Conservation (phyloP, 2,797 vertebrate genomes). For the Protonibea diacanthus region DNA sequence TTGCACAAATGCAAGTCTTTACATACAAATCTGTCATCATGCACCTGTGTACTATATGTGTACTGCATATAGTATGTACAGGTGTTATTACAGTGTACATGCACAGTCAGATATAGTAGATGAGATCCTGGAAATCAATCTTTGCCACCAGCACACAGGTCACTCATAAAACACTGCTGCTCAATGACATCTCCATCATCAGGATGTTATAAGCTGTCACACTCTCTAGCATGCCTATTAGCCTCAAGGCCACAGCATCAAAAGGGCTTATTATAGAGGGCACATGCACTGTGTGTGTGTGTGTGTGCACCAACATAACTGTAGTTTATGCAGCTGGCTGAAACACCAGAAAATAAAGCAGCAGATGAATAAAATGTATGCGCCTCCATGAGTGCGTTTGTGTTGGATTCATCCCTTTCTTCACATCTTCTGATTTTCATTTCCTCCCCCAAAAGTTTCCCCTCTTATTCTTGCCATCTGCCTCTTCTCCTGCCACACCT, state of each 20-base stretch:
- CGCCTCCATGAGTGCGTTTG: conserved; percentile 13
- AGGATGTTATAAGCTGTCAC: conserved; percentile 81
- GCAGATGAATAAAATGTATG: conserved; percentile 37
- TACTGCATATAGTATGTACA: neutral
- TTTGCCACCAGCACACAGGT: conserved; percentile 57
- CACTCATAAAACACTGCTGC: conserved; percentile 72
- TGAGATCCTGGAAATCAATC: conserved; percentile 47
- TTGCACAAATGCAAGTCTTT: conserved; percentile 9
- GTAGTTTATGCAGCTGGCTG: conserved; percentile 45
- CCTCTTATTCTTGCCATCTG: conserved; percentile 82
- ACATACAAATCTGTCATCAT: conserved; percentile 6
- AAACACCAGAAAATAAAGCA: conserved; percentile 48
- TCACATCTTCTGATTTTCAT: conserved; percentile 63
- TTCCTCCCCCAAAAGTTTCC: conserved; percentile 62
- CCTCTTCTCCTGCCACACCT: conserved; percentile 77
- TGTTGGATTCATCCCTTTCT: conserved; percentile 31
- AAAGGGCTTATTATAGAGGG: conserved; percentile 68
- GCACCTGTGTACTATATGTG: neutral
- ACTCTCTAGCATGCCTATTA: conserved; percentile 67
- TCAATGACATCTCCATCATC: conserved; percentile 83
- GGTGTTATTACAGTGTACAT: conserved; percentile 6
- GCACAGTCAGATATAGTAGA: conserved; percentile 13
- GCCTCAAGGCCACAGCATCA: conserved; percentile 73
- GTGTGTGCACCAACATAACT: conserved; percentile 25
- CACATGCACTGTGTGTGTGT: conserved; percentile 43